Base-by-base conservation (phyloP, 2,888 invertebrate species). In the Pandemis heparana region DNA sequence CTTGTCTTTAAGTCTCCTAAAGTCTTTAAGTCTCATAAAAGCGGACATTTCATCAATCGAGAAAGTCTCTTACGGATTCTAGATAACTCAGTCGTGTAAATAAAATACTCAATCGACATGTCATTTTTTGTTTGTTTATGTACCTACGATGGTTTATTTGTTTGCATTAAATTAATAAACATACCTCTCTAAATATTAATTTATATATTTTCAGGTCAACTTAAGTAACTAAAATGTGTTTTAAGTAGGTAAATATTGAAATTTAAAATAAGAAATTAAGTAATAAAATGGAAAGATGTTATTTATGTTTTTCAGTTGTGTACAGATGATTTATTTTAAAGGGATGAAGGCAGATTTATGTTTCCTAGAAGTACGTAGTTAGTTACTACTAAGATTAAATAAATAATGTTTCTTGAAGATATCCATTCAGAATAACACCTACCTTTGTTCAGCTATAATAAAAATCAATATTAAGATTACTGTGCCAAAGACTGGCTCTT, bases 401-500 rank as follows among this genome's bases (percentile, higher is more conserved):
- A 51, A 61, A 56, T 56, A 56, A 23, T 23, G 32, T 18, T 18
- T 46, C 66, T 56, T 23, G 38, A 72, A 43, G 9, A 67, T 68
- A 53, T 53, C 38, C 53, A 46, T 72, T 16, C 61, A 62, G 16
- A 12, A 41, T 46, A 7, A 65, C 48, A 38, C n/a, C n/a, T 32
- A 38, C n/a, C 10, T 32, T 48, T 32, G 18, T 63, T 9, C 63
- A 46, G 9, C 59, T 53, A 38, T 51, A 51, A 18, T 16, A n/a
- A 32, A 48, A 46, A 73, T 46, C 23, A 64, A 41, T 8, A 18
- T 8, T 56, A 48, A 12, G 16, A 23, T 65, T 77, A 73, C 79
- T 77, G 83, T 82, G 83, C 82, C 82, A 83, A 83, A 83, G 82
- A 83, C 78, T 81, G 80, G 79, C 73, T 75, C 73, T 69, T 73